Evolutionary conservation across 2,888 invertebrate genomes (phyloP), one percentile per base, ranked within the genome.

Genomic region (Homarus gammarus): DNA sequence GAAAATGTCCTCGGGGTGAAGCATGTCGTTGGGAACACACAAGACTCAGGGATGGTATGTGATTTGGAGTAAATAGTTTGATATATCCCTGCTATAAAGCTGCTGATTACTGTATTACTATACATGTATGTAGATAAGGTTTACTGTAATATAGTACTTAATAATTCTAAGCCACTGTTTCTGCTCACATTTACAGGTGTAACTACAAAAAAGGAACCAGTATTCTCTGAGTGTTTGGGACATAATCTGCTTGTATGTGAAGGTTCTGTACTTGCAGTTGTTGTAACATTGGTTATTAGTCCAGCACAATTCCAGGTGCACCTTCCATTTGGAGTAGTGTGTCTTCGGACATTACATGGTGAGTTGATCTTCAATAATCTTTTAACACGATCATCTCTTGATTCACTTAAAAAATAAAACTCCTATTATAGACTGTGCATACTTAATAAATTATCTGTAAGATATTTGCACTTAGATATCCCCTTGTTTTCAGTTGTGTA

Each of bases 1-100:
- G 31, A 8, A 40, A 12, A 18, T 89, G 88, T 78, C 84, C 77
- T 3, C 33, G 84, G 38, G 83, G 88, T 44, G 84, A 89, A 22
- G 31, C 70, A 0, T 89, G 88, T 27, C 83, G 70, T 0, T 89
- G 78, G 78, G 88, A 84, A 22, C 88, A 89, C n/a, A 56, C 40
- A 22, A 70, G 78, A 40, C 40, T 44, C 56, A 82, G 87, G 5
- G 77, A 40, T 8, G 83, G 83, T 88, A 33, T n/a, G 83, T 56
- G 36, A 33, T 27, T 8, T 70, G n/a, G n/a, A n/a, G n/a, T n/a
- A n/a, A n/a, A n/a, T n/a, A n/a, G n/a, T n/a, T n/a, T n/a, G n/a
- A n/a, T n/a, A n/a, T n/a, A n/a, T n/a, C n/a, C n/a, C n/a, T n/a
- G n/a, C n/a, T n/a, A n/a, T n/a, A n/a, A n/a, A n/a, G n/a, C n/a